Conservation (phyloP, 2,888 invertebrate species). For the Julus scandinavius region DNA sequence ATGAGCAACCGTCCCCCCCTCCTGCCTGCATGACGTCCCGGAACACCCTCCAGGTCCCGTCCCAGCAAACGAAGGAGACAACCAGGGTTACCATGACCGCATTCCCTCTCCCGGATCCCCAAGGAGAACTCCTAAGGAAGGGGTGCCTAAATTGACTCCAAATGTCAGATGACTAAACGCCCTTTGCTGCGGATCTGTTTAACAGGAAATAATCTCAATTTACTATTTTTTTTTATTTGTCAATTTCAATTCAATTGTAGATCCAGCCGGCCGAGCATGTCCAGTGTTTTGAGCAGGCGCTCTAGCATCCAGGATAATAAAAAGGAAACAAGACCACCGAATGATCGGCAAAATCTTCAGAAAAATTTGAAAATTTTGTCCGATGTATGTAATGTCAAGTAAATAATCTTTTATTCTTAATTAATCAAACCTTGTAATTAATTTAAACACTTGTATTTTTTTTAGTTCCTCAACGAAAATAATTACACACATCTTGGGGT, state of each 20-base stretch:
- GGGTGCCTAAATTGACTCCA: too few relatives aligned
- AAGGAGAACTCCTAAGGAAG: too few relatives aligned
- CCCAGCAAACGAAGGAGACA: too few relatives aligned
- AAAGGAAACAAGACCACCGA: constrained; percentile 18
- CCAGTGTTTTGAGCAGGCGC: constrained; percentile 1
- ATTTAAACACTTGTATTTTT: background rate
- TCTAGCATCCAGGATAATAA: constrained; percentile 40
- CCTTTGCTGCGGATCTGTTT: too few relatives aligned
- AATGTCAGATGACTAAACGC: too few relatives aligned
- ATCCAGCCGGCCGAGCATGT: background rate
- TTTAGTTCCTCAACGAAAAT: background rate
- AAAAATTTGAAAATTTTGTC: background rate
- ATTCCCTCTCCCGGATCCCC: too few relatives aligned
- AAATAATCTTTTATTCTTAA: background rate
- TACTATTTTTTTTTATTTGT: background rate
- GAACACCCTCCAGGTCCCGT: too few relatives aligned
- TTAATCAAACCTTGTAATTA: background rate
- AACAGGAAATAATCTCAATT: background rate
- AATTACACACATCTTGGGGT: background rate
- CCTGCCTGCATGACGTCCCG: too few relatives aligned
- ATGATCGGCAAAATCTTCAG: background rate
- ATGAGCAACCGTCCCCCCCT: too few relatives aligned
- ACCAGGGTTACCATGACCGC: too few relatives aligned
- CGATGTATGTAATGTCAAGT: constrained; percentile 1
- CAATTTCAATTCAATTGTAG: constrained; percentile 6